A percentile compares a stretch with the other conserved stretches of the same genome.
phyloP scores from a whole-genome alignment of 2,797 vertebrate species.

The Harpagifer antarcticus region DNA sequence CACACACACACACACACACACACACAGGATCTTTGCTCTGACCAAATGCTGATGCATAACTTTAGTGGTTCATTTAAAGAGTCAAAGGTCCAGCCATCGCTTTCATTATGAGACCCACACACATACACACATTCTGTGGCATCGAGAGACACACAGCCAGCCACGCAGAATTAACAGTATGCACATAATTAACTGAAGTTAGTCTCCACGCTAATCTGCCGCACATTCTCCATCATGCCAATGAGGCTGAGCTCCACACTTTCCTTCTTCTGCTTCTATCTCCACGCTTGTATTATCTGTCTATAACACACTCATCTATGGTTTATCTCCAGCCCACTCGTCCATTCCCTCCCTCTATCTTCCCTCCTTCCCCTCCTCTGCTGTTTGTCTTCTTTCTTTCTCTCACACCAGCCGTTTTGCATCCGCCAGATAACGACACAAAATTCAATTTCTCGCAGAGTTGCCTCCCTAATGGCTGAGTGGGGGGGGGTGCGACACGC shows the following conservation, averaged over 20 bases:
- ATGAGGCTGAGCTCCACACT: conserved; percentile 56
- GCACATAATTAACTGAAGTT: conserved; percentile 72
- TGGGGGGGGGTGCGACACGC: not conserved
- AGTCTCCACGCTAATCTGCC: conserved; percentile 62
- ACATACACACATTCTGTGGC: conserved; percentile 10
- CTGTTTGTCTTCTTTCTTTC: conserved; percentile 41
- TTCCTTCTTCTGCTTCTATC: conserved; percentile 11
- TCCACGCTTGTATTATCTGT: conserved; percentile 41
- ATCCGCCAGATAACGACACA: conserved; percentile 74
- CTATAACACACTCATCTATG: conserved; percentile 38
- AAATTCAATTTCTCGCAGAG: conserved; percentile 82
- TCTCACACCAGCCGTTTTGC: conserved; percentile 67
- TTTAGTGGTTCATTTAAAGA: conserved; percentile 73
- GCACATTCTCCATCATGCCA: conserved; percentile 43
- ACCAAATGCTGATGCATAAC: conserved; percentile 68
- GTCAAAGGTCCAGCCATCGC: conserved; percentile 72
- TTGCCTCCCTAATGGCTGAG: conserved; percentile 72
- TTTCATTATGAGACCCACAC: conserved; percentile 62
- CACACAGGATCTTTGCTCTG: conserved; percentile 29
- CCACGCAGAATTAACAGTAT: conserved; percentile 66
- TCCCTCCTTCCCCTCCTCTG: conserved; percentile 18
- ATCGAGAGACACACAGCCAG: conserved; percentile 50
- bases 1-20: conserved; percentile 11
- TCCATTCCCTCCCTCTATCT: conserved; percentile 21
- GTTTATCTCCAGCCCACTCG: conserved; percentile 34